A percentile compares a stretch with the other conserved stretches of the same genome.
These are phyloP conservation scores for Hucho hucho DNA, from an alignment of 2,113 vertebrate species.

Conservation along the genomic window DNA sequence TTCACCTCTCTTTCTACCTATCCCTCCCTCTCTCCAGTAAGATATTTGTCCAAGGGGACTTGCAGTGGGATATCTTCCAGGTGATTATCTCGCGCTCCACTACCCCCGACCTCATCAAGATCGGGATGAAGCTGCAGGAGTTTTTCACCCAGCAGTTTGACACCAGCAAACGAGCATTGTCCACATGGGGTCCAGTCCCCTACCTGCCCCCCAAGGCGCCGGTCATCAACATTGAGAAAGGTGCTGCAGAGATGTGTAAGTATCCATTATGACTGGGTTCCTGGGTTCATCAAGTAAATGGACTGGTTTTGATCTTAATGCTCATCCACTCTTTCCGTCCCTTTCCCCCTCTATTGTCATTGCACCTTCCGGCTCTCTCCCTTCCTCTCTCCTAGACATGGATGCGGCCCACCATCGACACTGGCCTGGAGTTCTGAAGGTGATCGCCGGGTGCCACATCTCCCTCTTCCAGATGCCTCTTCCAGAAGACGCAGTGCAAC, in stretches of 20 bases:
- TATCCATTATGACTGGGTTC: background rate
- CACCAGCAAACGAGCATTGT: constrained; percentile 95
- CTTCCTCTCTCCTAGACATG: constrained; percentile 73
- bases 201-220: constrained; percentile 91
- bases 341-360: background rate
- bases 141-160: constrained; percentile 99
- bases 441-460: constrained; percentile 94
- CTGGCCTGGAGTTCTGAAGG: constrained; percentile 92
- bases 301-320: too few relatives aligned
- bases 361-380: background rate
- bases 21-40: constrained; percentile 73
- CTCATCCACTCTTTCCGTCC: too few relatives aligned
- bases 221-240: constrained; percentile 83
- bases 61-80: constrained; percentile 99
- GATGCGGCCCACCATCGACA: constrained; percentile 96
- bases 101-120: constrained; percentile 98
- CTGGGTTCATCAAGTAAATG: background rate
- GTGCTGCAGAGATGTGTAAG: constrained; percentile 87
- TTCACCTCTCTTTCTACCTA: background rate
- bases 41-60: constrained; percentile 95
- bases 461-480: constrained; percentile 95
- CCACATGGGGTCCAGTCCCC: constrained; percentile 95
- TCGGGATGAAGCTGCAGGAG: constrained; percentile 99
- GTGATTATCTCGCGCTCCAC: constrained; percentile 99
- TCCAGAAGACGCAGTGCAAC: constrained; percentile 93